Conservation (phyloP, 2,888 invertebrate species). For the Pandemis heparana region DNA sequence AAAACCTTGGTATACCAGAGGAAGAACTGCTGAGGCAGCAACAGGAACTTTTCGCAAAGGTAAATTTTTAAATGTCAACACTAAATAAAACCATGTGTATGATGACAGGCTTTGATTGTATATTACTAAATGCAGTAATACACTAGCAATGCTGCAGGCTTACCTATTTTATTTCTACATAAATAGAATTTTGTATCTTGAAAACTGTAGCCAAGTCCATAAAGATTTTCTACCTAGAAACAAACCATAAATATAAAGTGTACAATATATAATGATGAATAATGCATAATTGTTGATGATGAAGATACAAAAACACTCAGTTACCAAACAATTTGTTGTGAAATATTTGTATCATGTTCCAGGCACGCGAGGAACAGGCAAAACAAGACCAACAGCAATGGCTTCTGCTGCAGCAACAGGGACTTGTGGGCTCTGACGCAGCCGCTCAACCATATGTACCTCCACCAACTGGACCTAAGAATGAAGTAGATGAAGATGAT, state of each 20-base stretch:
- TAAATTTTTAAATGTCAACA: slow-evolving; percentile 46
- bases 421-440: slow-evolving; percentile 70
- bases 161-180: no score
- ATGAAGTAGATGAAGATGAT: slow-evolving; percentile 82
- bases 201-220: no score
- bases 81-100: neutral
- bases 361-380: slow-evolving; percentile 96
- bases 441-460: slow-evolving; percentile 73
- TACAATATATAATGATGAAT: no score
- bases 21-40: slow-evolving; percentile 98
- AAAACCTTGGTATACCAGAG: slow-evolving; percentile 99
- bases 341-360: slow-evolving; percentile 41
- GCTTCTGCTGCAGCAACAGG: slow-evolving; percentile 91
- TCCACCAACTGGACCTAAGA: slow-evolving; percentile 67
- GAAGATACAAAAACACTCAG: neutral
- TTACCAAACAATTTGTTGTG: neutral
- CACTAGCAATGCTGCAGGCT: no score
- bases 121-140: neutral
- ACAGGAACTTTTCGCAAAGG: slow-evolving; percentile 98
- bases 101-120: no score
- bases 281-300: neutral
- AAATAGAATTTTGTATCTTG: no score
- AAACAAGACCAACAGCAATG: slow-evolving; percentile 97
- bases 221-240: no score
- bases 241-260: no score